Base-by-base conservation (phyloP, 1,140 invertebrate species). In the Cydia amplana region DNA sequence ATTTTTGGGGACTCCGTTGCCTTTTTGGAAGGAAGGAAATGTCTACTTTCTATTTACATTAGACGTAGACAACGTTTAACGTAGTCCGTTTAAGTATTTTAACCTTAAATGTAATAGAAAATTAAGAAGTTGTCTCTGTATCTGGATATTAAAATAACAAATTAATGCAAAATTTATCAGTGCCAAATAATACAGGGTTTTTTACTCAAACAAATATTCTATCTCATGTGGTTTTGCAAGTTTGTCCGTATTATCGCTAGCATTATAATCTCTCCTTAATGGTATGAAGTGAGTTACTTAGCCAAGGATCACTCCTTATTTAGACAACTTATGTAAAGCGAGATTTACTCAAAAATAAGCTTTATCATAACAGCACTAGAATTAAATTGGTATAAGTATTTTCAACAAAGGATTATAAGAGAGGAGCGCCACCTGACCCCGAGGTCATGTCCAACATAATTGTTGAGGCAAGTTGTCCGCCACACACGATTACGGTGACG, bases 351-450 rank as follows among this genome's bases (percentile, higher is more conserved):
- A 9, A 70, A 18, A 18, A 18, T 70, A 5, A 70, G 18, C 65
- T 70, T 70, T 70, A 70, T 36, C 2, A 6, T 70, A 40, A 18
- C 9, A 5, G 16, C n/a, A 43, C 12, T 40, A 40, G 32, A 9
- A 4, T 20, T 36, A 18, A 18, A 70, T 43, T 70, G 4, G 10
- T 70, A 18, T 70, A 65, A 65, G 2, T 32, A 4, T 43, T 70
- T n/a, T 18, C 12, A 32, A 70, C 65, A 70, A 74, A 65, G 74
- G 36, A 20, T 43, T 74, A 28, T 16, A 40, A 40, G 77, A 77
- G 76, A 81, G 76, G 76, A 76, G 78, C 72, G 76, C 75, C 76
- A 63, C 64, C 25, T 81, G 80, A 79, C 78, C 80, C 60, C 18
- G 20, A 51, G 78, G 75, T 79, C 74, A 80, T 25, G 72, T 74